Conservation (phyloP, 2,888 invertebrate genomes). For the Mesorhabditis spiculigera region DNA sequence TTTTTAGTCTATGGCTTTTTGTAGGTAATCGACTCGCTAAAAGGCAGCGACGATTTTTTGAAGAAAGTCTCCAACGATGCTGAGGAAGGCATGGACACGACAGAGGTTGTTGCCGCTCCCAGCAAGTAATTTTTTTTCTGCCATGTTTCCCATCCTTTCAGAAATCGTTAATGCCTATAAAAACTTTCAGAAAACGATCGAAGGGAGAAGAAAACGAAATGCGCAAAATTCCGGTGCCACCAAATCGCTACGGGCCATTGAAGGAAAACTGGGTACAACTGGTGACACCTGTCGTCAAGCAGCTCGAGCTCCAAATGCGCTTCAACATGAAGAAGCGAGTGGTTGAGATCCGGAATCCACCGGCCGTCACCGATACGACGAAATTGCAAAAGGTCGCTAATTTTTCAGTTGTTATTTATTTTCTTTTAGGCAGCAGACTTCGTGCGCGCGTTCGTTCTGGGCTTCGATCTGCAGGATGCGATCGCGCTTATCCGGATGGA, state of each 20-base stretch:
- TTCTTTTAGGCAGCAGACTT: constrained; percentile 84
- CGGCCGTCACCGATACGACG: constrained; percentile 77
- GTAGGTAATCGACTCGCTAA: background rate
- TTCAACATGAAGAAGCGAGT: constrained; percentile 86
- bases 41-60: constrained; percentile 12
- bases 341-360: constrained; percentile 74
- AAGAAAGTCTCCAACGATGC: constrained; percentile 9
- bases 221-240: constrained; percentile 23
- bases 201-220: constrained; percentile 40
- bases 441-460: constrained; percentile 88
- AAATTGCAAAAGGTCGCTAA: constrained; percentile 35
- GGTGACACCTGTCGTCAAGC: constrained; percentile 90
- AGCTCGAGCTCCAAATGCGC: constrained; percentile 78
- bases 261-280: constrained; percentile 97
- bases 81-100: constrained; percentile 13
- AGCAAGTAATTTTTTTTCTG: too few relatives aligned
- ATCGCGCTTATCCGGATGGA: constrained; percentile 87
- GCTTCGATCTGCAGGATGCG: constrained; percentile 87
- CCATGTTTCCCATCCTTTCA: too few relatives aligned
- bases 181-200: constrained; percentile 22
- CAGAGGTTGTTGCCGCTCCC: constrained; percentile 15
- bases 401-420: constrained; percentile 6
- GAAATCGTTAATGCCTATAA: too few relatives aligned
- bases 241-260: constrained; percentile 81
- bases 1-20: background rate